Evolutionary conservation across 2,113 vertebrate genomes (phyloP).

Genomic region (Strigops habroptila): DNA sequence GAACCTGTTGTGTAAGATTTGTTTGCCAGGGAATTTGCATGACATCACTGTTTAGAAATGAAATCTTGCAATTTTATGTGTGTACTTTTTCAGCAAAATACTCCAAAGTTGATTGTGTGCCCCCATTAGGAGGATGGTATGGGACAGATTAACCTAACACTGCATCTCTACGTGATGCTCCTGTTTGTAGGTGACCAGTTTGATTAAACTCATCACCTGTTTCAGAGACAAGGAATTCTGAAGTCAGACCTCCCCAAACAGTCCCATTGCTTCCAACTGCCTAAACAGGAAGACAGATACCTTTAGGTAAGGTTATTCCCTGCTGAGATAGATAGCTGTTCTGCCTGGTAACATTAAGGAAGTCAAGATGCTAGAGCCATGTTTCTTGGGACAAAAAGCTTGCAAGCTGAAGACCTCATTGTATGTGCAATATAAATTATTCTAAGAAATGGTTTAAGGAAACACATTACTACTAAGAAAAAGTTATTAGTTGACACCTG

Average conservation of each 20-base stretch:
- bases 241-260: not conserved
- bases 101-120: not conserved
- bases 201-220: not conserved
- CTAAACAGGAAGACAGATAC: not conserved
- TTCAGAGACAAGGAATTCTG: not conserved
- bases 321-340: not conserved
- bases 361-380: not conserved
- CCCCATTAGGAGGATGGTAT: not conserved
- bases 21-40: not conserved
- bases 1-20: not conserved
- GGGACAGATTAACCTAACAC: not conserved
- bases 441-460: not conserved
- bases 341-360: not conserved
- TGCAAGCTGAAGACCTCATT: not conserved
- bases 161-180: not conserved
- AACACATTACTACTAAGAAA: not conserved
- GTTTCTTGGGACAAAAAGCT: not conserved
- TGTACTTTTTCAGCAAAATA: not conserved
- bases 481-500: not conserved
- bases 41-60: not conserved
- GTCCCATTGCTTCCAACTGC: not conserved
- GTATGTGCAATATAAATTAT: not conserved
- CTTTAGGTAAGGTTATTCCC: not conserved
- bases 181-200: not conserved
- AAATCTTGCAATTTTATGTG: not conserved